Percentiles rank a stretch among this genome's conserved stretches.
phyloP scores from a whole-genome alignment of 2,113 vertebrate species.

The Amphilophus citrinellus region DNA sequence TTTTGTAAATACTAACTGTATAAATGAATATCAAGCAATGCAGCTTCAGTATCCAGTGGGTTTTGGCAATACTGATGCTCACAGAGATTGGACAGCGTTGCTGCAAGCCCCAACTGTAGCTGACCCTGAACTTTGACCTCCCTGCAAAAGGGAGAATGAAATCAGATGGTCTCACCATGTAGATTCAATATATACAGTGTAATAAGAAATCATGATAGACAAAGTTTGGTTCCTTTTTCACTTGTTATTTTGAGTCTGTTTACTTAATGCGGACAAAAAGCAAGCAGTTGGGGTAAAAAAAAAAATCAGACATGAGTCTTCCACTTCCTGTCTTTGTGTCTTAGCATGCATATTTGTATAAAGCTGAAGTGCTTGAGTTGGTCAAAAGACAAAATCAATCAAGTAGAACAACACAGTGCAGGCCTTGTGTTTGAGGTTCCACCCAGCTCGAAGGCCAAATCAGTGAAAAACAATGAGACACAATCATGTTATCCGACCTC shows the following conservation, averaged over 20 bases:
- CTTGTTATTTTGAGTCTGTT: neutral
- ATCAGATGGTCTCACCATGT: neutral
- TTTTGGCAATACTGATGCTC: conserved; percentile 8
- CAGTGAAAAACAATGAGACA: conserved; percentile 23
- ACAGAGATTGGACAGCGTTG: neutral
- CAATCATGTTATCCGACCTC: neutral
- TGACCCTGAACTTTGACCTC: conserved; percentile 21
- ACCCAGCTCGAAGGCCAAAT: conserved; percentile 58
- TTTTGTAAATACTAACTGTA: conserved; percentile 30
- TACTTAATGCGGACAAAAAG: neutral
- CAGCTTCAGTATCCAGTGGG: neutral
- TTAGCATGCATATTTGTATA: conserved; percentile 59
- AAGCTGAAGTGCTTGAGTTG: conserved; percentile 37
- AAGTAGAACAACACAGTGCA: conserved; percentile 45
- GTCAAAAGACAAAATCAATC: conserved; percentile 73
- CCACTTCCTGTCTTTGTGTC: conserved; percentile 78
- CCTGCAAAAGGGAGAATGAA: neutral
- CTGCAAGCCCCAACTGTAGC: neutral
- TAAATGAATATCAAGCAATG: neutral
- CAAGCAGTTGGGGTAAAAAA: neutral
- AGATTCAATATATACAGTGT: neutral
- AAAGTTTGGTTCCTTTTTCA: neutral
- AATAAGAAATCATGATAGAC: neutral
- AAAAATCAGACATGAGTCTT: conserved; percentile 48
- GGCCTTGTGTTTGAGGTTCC: conserved; percentile 57